Evolutionary conservation across 2,888 invertebrate species (phyloP), one percentile per base, ranked within the genome.

Genomic region (Linnaemya tessellans): DNA sequence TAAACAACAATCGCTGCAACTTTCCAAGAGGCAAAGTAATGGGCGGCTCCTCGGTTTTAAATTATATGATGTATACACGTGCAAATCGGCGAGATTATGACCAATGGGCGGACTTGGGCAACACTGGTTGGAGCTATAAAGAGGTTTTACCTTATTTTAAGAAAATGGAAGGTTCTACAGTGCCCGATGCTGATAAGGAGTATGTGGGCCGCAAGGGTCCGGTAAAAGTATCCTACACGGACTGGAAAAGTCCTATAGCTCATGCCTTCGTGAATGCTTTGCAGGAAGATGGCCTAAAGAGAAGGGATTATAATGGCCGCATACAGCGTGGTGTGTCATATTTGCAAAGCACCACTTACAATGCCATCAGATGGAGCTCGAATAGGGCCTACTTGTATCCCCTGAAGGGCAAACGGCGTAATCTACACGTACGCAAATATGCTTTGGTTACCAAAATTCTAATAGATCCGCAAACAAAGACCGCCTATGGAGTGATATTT

Each of bases 1-100:
- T 97, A 93, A 94, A 95, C 79, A 94, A 95, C 86, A 94, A 94
- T 86, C 95, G 95, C 86, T 96, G 97, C 90, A 95, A 95, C 87
- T 96, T 95, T 95, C 97, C 97, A 0, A 93, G 96, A 79, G 97
- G 97, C 2, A 96, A 96, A 91, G 96, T 96, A 0, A 94, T 97
- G 89, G 97, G 97, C 5, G 97, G 97, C 1, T 95, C 95, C 10
- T 96, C 96, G 88, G 95, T 96, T 0, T 93, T 97, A 10, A 97
- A 97, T 90, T 95, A 95, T 88, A 97, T 97, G 97, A 95, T 96
- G 88, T 96, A 96, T 89, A 96, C 95, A 0, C 93, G 96, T 84
- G 96, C 96, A 7, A 94, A 95, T 88, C 93, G 94, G 0, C 91
- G 93, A 8, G 97, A 97, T 90, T 97, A 96, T 90, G 95, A 97